These are phyloP conservation scores for Mesorhabditis belari DNA, from an alignment of 2,888 invertebrate species.

Conservation along the genomic window DNA sequence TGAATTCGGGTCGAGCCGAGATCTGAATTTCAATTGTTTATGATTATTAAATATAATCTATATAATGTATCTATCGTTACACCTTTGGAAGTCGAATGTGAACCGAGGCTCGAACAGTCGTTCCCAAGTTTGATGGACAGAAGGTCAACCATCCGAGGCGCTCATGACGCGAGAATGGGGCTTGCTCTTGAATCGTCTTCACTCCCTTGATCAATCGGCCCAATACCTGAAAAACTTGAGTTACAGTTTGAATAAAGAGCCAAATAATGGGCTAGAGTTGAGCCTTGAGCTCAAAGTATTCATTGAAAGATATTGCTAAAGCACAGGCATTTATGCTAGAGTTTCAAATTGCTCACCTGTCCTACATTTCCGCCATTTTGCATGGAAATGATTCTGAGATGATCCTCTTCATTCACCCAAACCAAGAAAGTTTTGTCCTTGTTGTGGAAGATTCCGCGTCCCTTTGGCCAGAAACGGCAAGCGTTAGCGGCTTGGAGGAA, in stretches of 20 bases:
- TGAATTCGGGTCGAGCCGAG: constrained; percentile 57
- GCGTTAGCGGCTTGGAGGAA: constrained; percentile 53
- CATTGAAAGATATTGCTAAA: background rate
- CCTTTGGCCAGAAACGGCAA: constrained; percentile 75
- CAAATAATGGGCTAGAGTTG: too few species aligned
- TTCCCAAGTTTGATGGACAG: constrained; percentile 71
- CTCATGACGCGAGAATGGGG: constrained; percentile 70
- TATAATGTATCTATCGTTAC: constrained; percentile 3
- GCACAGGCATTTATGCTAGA: background rate
- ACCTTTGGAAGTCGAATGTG: constrained; percentile 75
- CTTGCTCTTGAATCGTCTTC: constrained; percentile 83
- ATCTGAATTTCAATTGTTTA: constrained; percentile 17
- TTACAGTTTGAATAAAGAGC: too few species aligned
- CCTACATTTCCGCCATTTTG: constrained; percentile 71
- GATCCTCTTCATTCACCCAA: constrained; percentile 86
- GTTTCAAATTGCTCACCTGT: constrained; percentile 54
- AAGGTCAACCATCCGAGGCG: constrained; percentile 76
- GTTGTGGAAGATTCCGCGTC: constrained; percentile 80
- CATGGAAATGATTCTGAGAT: constrained; percentile 73
- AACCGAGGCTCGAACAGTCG: constrained; percentile 89
- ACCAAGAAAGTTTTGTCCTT: constrained; percentile 72
- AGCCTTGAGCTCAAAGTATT: too few species aligned
- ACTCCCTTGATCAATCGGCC: constrained; percentile 64
- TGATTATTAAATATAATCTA: too few species aligned
- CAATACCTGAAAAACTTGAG: constrained; percentile 38